Base-by-base conservation (phyloP, 2,888 invertebrate genomes). In the Adelphocoris suturalis region DNA sequence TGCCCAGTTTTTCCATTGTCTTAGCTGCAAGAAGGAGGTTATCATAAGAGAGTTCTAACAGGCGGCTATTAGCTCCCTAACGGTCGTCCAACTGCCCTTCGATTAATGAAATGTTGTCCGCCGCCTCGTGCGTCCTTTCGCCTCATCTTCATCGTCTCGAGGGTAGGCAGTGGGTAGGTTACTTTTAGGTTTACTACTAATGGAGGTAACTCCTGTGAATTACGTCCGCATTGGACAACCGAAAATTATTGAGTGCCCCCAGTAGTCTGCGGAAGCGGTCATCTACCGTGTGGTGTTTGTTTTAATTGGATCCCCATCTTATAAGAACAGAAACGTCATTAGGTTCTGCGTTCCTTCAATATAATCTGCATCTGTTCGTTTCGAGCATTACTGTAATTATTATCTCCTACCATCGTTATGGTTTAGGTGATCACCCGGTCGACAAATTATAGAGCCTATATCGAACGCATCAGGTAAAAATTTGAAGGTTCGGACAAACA, bases 1-100 rank as follows among this genome's bases (percentile, higher is more conserved):
- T 78, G 37, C 78, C 48, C 13, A 13, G 5, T 7, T 12, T 82
- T 27, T 82, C 55, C 82, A 52, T 82, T 82, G 82, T 82, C 82
- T 82, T 82, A 82, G 23, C 19, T 52, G 52, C 55, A 80, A 46
- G 46, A 80, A 46, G 80, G 76, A 76, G 47, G n/a, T 19, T 47
- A 80, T 55, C 82, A 55, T 19, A 47, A 37, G 46, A 37, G 78
- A 37, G 78, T 78, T 14, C 82, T 82, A 82, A 82, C 48, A 48
- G 82, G 16, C 48, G 48, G 55, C 82, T 82, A 82, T 82, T 82
- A 82, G 82, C 82, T 23, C 13, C 28, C 82, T 82, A 82, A 82
- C 82, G 82, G 82, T 82, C 82, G n/a, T 52, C 82, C 82, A 82
- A 82, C 82, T 82, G 82, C 82, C 80, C 55, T 82, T 16, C 82